phyloP scores from a whole-genome alignment of 2,888 invertebrate genomes.

The Halictus quadricinctus region DNA sequence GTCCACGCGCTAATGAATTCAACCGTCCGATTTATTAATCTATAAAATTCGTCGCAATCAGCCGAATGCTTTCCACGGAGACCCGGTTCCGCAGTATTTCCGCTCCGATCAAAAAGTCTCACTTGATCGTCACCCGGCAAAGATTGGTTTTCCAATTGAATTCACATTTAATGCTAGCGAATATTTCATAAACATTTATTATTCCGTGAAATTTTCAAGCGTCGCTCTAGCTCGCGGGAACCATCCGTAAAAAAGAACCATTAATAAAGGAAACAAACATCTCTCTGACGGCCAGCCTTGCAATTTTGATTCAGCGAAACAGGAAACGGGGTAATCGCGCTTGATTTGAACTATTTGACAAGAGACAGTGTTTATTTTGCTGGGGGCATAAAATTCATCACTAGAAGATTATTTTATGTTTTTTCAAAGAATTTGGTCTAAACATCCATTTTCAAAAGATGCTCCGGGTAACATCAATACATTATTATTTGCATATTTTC shows the following conservation, averaged over 20 bases:
- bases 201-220: background rate
- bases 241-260: background rate
- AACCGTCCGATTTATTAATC: conserved; percentile 63
- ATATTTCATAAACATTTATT: background rate
- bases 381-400: too few species aligned
- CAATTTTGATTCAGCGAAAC: background rate
- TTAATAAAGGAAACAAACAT: background rate
- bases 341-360: background rate
- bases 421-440: too few species aligned
- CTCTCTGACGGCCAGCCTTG: background rate
- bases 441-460: too few species aligned
- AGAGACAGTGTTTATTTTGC: too few species aligned
- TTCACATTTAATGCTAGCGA: background rate
- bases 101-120: background rate
- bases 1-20: conserved; percentile 51
- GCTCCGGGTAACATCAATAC: too few species aligned
- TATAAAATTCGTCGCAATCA: conserved; percentile 49
- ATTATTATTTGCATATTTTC: too few species aligned
- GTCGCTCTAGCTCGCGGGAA: background rate
- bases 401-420: too few species aligned
- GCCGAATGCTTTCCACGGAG: background rate
- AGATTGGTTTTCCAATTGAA: background rate
- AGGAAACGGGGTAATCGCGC: background rate
- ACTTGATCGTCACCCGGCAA: background rate
- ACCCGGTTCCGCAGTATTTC: conserved; percentile 8